phyloP scores from a whole-genome alignment of 2,113 vertebrate genomes.

The Dryoscopus gambensis region DNA sequence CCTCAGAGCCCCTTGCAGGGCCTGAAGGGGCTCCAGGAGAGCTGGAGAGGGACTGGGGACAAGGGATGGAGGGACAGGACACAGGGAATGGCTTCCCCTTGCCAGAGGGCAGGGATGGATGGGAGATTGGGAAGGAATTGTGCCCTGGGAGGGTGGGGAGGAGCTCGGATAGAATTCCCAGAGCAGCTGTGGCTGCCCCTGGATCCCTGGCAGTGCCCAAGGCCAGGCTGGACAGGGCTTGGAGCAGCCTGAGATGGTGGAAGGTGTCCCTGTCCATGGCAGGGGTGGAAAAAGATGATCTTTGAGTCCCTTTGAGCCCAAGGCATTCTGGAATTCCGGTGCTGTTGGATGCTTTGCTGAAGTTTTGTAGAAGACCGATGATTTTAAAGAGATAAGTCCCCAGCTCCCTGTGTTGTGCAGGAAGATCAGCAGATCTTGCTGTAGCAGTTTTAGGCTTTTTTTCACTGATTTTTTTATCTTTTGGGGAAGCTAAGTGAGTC shows the following conservation, averaged over 20 bases:
- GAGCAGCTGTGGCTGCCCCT: background rate
- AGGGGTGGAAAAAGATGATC: fast-evolving
- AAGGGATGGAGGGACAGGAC: background rate
- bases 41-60: background rate
- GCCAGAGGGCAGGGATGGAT: fast-evolving
- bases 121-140: background rate
- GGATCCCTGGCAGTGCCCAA: background rate
- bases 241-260: background rate
- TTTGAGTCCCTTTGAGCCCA: background rate
- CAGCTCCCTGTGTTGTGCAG: background rate
- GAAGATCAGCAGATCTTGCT: background rate
- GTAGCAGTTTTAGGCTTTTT: background rate
- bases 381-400: background rate
- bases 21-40: background rate
- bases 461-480: background rate
- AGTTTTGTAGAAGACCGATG: background rate
- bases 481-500: background rate
- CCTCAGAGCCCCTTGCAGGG: background rate
- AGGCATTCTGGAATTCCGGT: background rate
- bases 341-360: background rate
- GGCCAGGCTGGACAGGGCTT: background rate
- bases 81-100: background rate
- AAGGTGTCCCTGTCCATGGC: background rate
- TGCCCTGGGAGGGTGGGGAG: background rate
- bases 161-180: background rate